Base-by-base conservation (phyloP, 1,140 invertebrate genomes). In the Drosophila novamexicana region DNA sequence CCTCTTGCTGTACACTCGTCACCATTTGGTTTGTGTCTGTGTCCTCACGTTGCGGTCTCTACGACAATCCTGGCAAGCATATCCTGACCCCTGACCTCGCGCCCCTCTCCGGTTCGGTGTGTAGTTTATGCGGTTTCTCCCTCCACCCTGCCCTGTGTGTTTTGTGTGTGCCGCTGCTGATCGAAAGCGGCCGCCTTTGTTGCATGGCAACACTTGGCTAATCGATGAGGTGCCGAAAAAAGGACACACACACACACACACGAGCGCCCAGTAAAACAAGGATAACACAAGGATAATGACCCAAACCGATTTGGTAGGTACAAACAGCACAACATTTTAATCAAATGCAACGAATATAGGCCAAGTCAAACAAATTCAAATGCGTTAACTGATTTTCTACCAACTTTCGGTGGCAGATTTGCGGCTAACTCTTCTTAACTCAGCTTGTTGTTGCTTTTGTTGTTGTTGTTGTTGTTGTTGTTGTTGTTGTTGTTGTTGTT, bases 221-320 rank as follows among this genome's bases (percentile, higher is more conserved):
- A 89, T 89, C 84, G 84, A 89, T 89, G 84, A 89, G 80, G 80
- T 84, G 82, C 85, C 82, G 75, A 85, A 79, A 82, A 82, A 83
- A 57, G 64, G 63, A 71, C 42, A 63, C 39, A 66, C 44, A 53
- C 68, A 37, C 16, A 40, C 10, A 40, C 22, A 18, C 18, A 18
- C 18, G 14, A 0, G 14, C 14, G 45, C 45, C 59, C 32, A 54
- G 42, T 9, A 37, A 54, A 45, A 40, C 44, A 78, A 90, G 89
- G 88, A 91, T 91, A 91, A 89, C 70, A 83, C 75, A 88, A 88
- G 90, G 82, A 91, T 91, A 91, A 91, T 90, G 90, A 82, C 85
- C 90, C 76, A 81, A 84, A 86, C 72, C 70, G 75, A 71, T 79
- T 62, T 65, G 77, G 89, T 90, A 77, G 14, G 73, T 75, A 69